Base-by-base conservation (phyloP, 2,888 invertebrate genomes). In the Nemoura dubitans region DNA sequence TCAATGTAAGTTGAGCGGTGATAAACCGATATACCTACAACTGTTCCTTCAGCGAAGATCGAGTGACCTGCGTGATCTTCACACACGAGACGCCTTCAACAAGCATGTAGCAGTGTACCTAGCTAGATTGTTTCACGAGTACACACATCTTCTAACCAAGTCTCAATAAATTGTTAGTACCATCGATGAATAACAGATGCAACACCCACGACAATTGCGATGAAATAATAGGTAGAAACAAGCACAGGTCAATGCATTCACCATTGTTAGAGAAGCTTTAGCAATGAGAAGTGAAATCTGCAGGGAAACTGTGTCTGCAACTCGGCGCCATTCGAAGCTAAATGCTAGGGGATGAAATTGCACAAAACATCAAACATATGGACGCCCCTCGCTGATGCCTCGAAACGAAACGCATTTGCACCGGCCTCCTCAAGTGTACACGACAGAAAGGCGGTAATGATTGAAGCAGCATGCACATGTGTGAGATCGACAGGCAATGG, bases 201-300 rank as follows among this genome's bases (percentile, higher is more conserved):
- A 59, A 1, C 21, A 59, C 36, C 36, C 36, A 6, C 36, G 10
- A 36, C 3, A 59, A 16, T 59, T 21, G 59, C 59, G 14, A 59
- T 14, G 21, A 59, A 21, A 59, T 21, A 59, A 59, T 59, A 10
- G 21, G 14, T 16, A 59, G 14, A 59, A 7, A 59, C 59, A 59
- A 36, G 36, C 21, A 59, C 59, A 59, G 21, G 14, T 59, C 16
- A 59, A 59, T 21, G 59, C 59, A 59, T 21, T 59, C 59, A 59
- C 59, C 59, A 59, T 59, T 59, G 59, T 59, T 59, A 59, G 59
- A 59, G 36, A 59, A 59, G 59, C 59, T 59, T 59, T 59, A 59
- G 59, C 14, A 59, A 1, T 7, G 6, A 7, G 21, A 36, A 36
- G 21, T 59, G 21, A 59, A 59, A 59, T 36, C 36, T 3, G 36